Conservation (phyloP, 1,140 invertebrate genomes). For the Stratiolaelaps scimitus region DNA sequence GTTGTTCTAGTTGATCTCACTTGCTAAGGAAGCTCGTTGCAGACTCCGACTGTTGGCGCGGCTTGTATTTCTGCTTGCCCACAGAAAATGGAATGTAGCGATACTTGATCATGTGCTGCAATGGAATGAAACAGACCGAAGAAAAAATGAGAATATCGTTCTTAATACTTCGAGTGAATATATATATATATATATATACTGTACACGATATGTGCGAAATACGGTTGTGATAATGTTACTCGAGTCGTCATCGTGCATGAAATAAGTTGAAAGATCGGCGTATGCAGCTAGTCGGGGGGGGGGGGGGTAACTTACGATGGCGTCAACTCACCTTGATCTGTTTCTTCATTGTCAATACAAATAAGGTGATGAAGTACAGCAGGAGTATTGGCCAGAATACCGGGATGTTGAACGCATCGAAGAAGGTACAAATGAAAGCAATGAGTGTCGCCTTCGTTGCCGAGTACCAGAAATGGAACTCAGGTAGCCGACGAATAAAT, state of each 20-base stretch:
- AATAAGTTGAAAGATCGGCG: not conserved
- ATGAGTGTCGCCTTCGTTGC: constrained; percentile 87
- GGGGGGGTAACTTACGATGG: not conserved
- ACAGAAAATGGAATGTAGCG: constrained; percentile 95
- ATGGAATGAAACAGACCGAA: constrained; percentile 39
- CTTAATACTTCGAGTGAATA: too few species aligned
- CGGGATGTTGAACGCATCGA: constrained; percentile 95
- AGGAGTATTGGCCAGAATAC: constrained; percentile 99
- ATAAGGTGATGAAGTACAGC: constrained; percentile 96
- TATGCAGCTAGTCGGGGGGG: not conserved
- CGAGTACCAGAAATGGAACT: constrained; percentile 99
- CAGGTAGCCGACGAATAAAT: constrained; percentile 90
- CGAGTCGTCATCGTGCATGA: too few species aligned
- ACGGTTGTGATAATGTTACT: too few species aligned
- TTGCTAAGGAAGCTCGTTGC: constrained; percentile 37
- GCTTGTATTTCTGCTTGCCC: constrained; percentile 74
- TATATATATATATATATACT: too few species aligned
- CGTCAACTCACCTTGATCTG: constrained; percentile 75
- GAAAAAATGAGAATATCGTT: constrained; percentile 1
- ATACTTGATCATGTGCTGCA: constrained; percentile 99
- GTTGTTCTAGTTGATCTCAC: constrained; percentile 32
- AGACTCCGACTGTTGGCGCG: constrained; percentile 44
- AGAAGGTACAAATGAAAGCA: constrained; percentile 83
- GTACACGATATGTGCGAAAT: too few species aligned
- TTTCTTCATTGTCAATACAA: constrained; percentile 97